Base-by-base conservation (phyloP, 2,888 invertebrate species). In the Agrochola lota region DNA sequence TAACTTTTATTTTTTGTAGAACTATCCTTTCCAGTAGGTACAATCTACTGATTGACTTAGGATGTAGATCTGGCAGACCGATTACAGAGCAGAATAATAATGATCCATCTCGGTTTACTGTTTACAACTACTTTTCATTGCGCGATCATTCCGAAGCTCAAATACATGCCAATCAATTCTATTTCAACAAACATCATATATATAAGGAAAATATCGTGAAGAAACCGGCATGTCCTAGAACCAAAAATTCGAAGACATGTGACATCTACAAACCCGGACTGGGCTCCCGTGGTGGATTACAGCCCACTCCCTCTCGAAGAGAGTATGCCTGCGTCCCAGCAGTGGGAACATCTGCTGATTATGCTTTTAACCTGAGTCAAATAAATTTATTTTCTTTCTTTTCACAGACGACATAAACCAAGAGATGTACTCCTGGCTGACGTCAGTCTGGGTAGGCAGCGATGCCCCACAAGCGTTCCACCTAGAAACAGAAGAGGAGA, bases 401-500 rank as follows among this genome's bases (percentile, higher is more conserved):
- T 67, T 35, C 17, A 1, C 90, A 96, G 96, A 92, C 83, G 96
- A 96, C 90, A 91, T 92, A 2, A 97, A 94, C 95, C 97, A 95
- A 74, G 97, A 98, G 83, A 96, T 99, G 90, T 98, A 99, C 92
- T 97, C 98, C 57, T 96, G 95, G 95, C 94, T 96, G 64, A 92
- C 93, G 73, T 92, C 94, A 1, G 92, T 94, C 77, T 99, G 99
- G 99, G 99, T 99, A 92, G 97, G 98, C 62, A 97, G 97, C 77
- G 97, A 98, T 73, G 97, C 98, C 35, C 99, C 99, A 0, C 97
- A 97, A 88, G 99, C 97, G 90, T 96, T 98, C 57, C 97, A 98
- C 26, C 98, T 89, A 75, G 92, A 91, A 67, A 98, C 98, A 4
- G 97, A 98, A 11, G 99, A 99, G 92, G 98, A 98, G 91, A 98